phyloP scores from a whole-genome alignment of 2,797 vertebrate genomes.

The Ctenopoma kingsleyae region DNA sequence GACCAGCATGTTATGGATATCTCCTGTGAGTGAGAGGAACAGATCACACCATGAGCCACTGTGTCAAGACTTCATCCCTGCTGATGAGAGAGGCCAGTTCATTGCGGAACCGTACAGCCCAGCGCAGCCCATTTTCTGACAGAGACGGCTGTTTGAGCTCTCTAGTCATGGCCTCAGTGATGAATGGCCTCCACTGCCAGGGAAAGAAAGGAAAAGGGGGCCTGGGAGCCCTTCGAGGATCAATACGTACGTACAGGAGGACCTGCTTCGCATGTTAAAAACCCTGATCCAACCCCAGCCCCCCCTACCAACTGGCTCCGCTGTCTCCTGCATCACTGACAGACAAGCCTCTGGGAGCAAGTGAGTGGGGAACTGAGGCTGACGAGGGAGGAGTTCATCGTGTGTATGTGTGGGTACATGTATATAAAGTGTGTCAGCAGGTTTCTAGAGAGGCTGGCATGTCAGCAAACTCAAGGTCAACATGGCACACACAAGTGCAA shows the following conservation, averaged over 20 bases:
- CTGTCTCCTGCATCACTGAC: slow-evolving; percentile 76
- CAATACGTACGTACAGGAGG: slow-evolving; percentile 79
- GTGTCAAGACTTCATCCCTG: slow-evolving; percentile 66
- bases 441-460: slow-evolving; percentile 75
- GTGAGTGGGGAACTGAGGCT: slow-evolving; percentile 59
- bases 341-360: slow-evolving; percentile 72
- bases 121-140: slow-evolving; percentile 70
- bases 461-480: slow-evolving; percentile 85
- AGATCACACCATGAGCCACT: slow-evolving; percentile 54
- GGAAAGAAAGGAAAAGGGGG: slow-evolving; percentile 75
- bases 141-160: slow-evolving; percentile 80
- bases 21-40: slow-evolving; percentile 63
- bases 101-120: slow-evolving; percentile 51
- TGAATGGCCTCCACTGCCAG: slow-evolving; percentile 82
- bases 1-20: slow-evolving; percentile 63
- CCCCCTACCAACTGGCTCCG: slow-evolving; percentile 41
- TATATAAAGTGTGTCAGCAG: slow-evolving; percentile 81
- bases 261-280: slow-evolving; percentile 85
- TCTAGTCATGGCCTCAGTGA: slow-evolving; percentile 82
- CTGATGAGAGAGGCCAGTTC: slow-evolving; percentile 64
- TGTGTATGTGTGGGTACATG: slow-evolving; percentile 49
- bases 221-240: slow-evolving; percentile 82
- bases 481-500: slow-evolving; percentile 31
- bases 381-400: slow-evolving; percentile 55
- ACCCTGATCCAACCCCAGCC: slow-evolving; percentile 57